Conservation (phyloP, 2,113 vertebrate genomes). For the Orcinus orca region DNA sequence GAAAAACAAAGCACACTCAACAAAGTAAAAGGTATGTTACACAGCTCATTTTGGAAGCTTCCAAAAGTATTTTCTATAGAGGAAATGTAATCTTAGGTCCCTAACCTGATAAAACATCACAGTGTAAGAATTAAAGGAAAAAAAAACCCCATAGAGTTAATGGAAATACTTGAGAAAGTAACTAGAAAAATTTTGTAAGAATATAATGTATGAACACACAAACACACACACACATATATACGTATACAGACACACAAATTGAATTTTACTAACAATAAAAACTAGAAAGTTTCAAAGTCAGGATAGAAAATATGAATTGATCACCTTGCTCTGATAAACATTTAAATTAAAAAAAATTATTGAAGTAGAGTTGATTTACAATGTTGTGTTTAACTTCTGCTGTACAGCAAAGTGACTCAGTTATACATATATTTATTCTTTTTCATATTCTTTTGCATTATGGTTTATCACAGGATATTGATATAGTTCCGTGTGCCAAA, state of each 20-base stretch:
- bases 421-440: background rate
- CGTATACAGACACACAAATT: background rate
- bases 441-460: background rate
- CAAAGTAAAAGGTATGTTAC: background rate
- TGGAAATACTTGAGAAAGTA: background rate
- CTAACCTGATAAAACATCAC: background rate
- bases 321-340: background rate
- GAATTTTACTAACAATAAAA: background rate
- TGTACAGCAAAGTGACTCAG: background rate
- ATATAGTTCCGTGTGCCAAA: background rate
- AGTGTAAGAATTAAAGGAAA: background rate
- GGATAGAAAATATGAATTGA: background rate
- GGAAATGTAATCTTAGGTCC: background rate
- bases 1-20: background rate
- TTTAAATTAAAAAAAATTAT: background rate
- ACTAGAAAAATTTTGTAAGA: background rate
- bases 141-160: background rate
- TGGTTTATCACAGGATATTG: background rate
- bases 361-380: background rate
- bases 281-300: background rate
- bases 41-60: background rate
- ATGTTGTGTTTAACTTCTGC: background rate
- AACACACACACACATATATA: background rate
- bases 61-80: background rate
- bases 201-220: background rate